Base-by-base conservation (phyloP, 92 coral and sea anemone species). In the Muricea muricata region DNA sequence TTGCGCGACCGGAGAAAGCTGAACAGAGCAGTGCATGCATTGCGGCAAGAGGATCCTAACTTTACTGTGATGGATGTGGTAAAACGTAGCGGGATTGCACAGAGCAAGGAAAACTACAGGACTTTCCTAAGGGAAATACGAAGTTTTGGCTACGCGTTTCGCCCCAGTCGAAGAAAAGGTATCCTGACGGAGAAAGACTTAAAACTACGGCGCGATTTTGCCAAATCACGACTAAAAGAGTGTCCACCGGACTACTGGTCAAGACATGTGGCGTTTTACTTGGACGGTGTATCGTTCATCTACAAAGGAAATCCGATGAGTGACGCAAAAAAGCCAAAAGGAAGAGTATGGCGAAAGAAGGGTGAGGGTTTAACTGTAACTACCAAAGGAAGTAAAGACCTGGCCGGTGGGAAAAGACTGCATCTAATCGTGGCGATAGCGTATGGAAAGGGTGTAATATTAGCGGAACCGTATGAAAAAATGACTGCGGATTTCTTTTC, bases 341-440 rank as follows among this genome's bases (percentile, higher is more conserved):
- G 60, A 21, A 41, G 84, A 12, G 73, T 83, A 1, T 88, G 91
- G 91, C 60, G 86, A 68, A 80, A 80, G 57, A 46, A 52, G 31
- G 78, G 87, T 25, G 89, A 87, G 63, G 92, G 89, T 18, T 87
- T 89, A 7, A 56, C 60, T 29, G 65, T 85, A n/a, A 91, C 87
- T 15, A 87, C 89, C 32, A 88, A 82, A 57, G 94, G 90, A 33
- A 56, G 86, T 45, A 91, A 91, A 78, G 85, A 89, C 37, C 83
- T 91, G 54, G 90, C 92, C 31, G 90, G 88, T 61, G 91, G 94
- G 11, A 46, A 85, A 34, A 67, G 89, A 73, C 60, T 87, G 21
- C 84, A 90, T 56, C 34, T 91, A 21, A 88, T 91, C n/a, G 94
- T 82, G 2, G 90, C 86, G 23, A 85, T 85, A 25, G 68, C 87